phyloP scores from a whole-genome alignment of 2,113 vertebrate species.

The Phrynosoma blainvillii region DNA sequence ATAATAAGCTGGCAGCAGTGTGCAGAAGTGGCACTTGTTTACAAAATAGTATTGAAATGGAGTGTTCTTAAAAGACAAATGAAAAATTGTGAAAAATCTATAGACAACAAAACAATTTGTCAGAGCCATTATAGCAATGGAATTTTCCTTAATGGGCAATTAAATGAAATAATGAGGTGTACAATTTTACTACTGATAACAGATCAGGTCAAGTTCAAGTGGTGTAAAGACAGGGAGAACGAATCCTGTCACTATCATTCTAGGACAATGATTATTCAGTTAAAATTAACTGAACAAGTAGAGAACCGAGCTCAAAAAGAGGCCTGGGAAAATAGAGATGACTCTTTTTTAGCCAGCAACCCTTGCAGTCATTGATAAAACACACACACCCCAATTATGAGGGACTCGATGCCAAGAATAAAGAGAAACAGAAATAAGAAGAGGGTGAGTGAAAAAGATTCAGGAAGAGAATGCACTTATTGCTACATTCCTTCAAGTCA shows the following conservation, averaged over 20 bases:
- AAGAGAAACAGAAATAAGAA: neutral
- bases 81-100: neutral
- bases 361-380: neutral
- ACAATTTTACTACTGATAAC: neutral
- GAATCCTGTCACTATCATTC: neutral
- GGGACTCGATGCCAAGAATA: neutral
- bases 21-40: neutral
- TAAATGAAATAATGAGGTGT: neutral
- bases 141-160: neutral
- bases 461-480: neutral
- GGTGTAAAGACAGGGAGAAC: neutral
- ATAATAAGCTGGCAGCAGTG: neutral
- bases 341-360: neutral
- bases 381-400: neutral
- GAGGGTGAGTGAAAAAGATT: neutral
- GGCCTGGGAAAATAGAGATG: neutral
- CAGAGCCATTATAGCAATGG: neutral
- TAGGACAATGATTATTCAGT: neutral
- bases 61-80: neutral
- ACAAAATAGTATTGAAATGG: neutral
- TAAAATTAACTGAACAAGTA: neutral
- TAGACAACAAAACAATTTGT: neutral
- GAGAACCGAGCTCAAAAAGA: neutral
- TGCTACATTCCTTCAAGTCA: too few relatives aligned
- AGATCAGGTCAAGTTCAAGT: neutral